A percentile compares a stretch with the other conserved stretches of the same genome.
phyloP scores from a whole-genome alignment of 2,888 invertebrate genomes.

The Trissolcus japonicus region DNA sequence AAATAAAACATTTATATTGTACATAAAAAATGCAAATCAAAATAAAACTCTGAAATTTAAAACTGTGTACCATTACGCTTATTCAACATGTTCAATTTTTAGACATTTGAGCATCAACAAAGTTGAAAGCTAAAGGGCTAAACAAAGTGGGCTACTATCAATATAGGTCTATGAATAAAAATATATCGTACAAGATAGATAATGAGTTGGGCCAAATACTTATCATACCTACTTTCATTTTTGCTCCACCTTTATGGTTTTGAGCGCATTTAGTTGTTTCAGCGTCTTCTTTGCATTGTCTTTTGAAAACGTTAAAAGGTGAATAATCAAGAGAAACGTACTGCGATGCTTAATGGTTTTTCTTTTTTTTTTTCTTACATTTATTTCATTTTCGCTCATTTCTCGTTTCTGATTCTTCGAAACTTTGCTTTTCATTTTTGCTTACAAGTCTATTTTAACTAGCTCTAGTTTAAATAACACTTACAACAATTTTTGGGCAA shows the following conservation, averaged over 20 bases:
- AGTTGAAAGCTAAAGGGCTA: neutral
- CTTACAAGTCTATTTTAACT: conserved; percentile 44
- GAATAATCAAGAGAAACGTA: conserved; percentile 61
- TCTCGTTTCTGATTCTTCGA: conserved; percentile 6
- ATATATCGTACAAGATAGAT: conserved; percentile 19
- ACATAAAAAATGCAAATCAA: no score
- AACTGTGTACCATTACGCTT: no score
- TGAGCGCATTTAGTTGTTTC: conserved; percentile 42
- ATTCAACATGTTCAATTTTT: no score
- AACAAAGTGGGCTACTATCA: conserved; percentile 4
- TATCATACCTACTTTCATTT: conserved; percentile 61
- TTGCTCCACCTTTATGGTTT: conserved; percentile 49
- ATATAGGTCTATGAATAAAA: neutral
- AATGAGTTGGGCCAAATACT: conserved; percentile 53
- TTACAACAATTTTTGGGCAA: conserved; percentile 29
- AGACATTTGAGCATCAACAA: neutral
- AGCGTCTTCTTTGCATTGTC: conserved; percentile 62
- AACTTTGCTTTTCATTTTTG: conserved; percentile 11
- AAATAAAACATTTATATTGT: no score
- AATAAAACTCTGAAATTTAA: no score
- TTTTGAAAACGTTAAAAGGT: conserved; percentile 64
- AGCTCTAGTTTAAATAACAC: conserved; percentile 39
- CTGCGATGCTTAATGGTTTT: conserved; percentile 40
- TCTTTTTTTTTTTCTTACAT: conserved; percentile 53
- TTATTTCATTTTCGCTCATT: conserved; percentile 62